phyloP scores from a whole-genome alignment of 2,797 vertebrate species.

The Danio choprae region DNA sequence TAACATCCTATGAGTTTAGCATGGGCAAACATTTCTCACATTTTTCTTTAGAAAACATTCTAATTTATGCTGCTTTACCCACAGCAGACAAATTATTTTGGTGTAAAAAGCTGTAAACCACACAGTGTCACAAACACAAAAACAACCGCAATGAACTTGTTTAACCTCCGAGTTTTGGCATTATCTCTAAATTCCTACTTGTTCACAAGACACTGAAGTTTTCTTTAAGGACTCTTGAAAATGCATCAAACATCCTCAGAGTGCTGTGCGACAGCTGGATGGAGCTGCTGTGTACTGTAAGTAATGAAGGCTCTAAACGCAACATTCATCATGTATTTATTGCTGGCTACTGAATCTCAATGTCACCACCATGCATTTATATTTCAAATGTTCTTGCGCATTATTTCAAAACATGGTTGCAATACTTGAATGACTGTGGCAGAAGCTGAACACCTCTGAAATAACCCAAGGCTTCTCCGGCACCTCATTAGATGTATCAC shows the following conservation, averaged over 20 bases:
- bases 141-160: not conserved
- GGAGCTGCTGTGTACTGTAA: slow-evolving; percentile 19
- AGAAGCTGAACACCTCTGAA: not conserved
- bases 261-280: slow-evolving; percentile 12
- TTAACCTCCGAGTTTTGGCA: not conserved
- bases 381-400: not conserved
- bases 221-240: slow-evolving; percentile 26
- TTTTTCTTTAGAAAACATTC: not conserved
- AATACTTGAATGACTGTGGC: not conserved
- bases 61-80: not conserved
- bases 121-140: not conserved
- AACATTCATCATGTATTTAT: slow-evolving; percentile 36
- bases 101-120: not conserved
- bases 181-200: not conserved
- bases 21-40: not conserved
- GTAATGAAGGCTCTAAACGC: slow-evolving; percentile 23
- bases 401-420: not conserved
- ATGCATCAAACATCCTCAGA: slow-evolving; percentile 21
- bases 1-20: not conserved
- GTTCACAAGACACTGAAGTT: slow-evolving; percentile 17
- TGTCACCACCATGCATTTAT: not conserved
- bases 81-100: not conserved
- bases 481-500: slow-evolving; percentile 26
- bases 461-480: not conserved
- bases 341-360: not conserved